Conservation (phyloP, 2,797 vertebrate genomes). For the Alosa sapidissima region DNA sequence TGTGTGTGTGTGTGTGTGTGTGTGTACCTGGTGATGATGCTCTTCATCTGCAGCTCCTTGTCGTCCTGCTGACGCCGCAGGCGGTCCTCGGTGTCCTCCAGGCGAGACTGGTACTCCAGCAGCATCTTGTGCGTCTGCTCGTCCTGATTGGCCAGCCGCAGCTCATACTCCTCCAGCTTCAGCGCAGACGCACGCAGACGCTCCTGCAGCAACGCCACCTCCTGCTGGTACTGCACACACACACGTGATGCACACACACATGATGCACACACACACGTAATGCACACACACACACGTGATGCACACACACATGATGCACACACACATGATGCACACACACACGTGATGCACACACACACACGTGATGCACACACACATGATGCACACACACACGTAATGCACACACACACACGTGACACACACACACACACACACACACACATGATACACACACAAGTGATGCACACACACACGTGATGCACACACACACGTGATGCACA, state of each 20-base stretch:
- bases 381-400: no score
- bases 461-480: no score
- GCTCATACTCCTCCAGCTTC: conserved; percentile 89
- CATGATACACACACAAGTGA: no score
- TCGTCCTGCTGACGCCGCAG: conserved; percentile 91
- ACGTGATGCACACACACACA: no score
- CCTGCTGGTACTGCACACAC: conserved; percentile 85
- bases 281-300: conserved; percentile 48
- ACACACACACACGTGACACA: no score
- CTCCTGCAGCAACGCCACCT: conserved; percentile 88
- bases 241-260: neutral
- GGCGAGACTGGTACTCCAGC: conserved; percentile 85
- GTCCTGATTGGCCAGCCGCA: conserved; percentile 86
- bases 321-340: no score
- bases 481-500: no score
- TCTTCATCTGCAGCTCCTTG: conserved; percentile 97
- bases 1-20: neutral
- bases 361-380: no score
- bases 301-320: neutral
- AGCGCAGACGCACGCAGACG: conserved; percentile 81
- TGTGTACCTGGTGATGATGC: conserved; percentile 90
- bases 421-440: no score
- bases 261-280: conserved; percentile 66
- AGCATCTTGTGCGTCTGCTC: conserved; percentile 93
- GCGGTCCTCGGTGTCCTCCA: conserved; percentile 91